phyloP scores from a whole-genome alignment of 2,113 vertebrate genomes.

The Pampusana beccarii region DNA sequence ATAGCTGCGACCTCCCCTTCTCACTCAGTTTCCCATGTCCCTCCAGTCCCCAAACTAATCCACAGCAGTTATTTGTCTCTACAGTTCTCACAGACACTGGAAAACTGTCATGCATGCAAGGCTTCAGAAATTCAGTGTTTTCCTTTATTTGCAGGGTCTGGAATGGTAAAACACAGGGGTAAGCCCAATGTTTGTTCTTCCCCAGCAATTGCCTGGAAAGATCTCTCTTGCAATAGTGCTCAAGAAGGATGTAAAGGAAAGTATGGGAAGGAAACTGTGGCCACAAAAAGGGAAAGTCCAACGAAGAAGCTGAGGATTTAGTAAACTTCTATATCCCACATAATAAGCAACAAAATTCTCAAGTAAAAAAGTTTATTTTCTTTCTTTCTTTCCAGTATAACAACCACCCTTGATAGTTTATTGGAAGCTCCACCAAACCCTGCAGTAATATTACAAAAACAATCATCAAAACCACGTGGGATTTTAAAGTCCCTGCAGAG shows the following conservation, averaged over 20 bases:
- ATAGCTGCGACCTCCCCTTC: background rate
- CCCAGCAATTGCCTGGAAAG: background rate
- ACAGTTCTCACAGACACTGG: background rate
- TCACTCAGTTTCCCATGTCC: background rate
- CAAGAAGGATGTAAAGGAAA: background rate
- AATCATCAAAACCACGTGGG: background rate
- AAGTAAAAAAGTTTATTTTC: background rate
- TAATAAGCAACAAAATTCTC: background rate
- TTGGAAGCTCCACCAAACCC: background rate
- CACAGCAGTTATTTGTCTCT: background rate
- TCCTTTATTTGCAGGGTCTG: background rate
- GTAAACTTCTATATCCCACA: background rate
- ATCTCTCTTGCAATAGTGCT: background rate
- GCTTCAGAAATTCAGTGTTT: background rate
- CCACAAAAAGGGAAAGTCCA: background rate
- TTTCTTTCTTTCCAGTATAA: background rate
- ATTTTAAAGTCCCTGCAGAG: background rate
- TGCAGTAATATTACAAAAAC: background rate
- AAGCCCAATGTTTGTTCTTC: background rate
- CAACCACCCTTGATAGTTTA: background rate
- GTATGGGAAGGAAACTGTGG: background rate
- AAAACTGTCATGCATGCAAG: rapidly evolving
- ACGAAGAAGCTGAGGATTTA: background rate
- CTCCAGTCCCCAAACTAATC: background rate
- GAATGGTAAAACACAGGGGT: conserved; percentile 7